Evolutionary conservation across 2,113 vertebrate species (phyloP), one percentile per base, ranked within the genome.

Genomic region (Entosphenus tridentatus): DNA sequence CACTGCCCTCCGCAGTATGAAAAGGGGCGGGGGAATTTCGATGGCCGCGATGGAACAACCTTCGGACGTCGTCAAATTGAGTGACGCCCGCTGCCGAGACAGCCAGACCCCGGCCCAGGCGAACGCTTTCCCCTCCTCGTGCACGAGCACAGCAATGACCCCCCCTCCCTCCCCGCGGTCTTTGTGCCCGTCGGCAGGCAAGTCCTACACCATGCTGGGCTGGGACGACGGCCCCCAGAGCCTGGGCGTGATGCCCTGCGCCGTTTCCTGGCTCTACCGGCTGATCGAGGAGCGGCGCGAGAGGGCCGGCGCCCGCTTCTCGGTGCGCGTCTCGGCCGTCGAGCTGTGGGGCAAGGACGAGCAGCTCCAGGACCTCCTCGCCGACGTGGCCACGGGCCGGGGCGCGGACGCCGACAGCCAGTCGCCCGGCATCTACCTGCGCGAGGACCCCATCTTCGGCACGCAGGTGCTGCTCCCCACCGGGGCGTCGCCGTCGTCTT

Each of bases 181-280:
- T 6, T 39, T 39, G 39, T 39, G 39, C 39, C 6, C 39, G 39
- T 39, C 39, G 39, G 72, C 77, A 96, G 93, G 92, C 57, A 98
- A 98, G 76, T 95, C 93, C 70, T 89, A 93, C 69, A 98, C 92
- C 55, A 98, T 96, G 93, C 96, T 98, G 0, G 93, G 93, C 8
- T 85, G 80, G 59, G 90, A 96, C 56, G 90, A 93, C 72, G 91
- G 91, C 68, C 89, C 88, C 77, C 90, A 96, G 80, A 89, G 82
- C 75, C 82, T 98, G 9, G 93, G 93, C 54, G 88, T 98, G 76
- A 92, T 96, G 75, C 93, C 93, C 12, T 96, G 93, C 71, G 88
- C 92, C 73, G 95, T 98, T 77, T 95, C 93, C n/a, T 98, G 93
- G 93, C 80, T 98, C 73, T 98, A 96, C 80, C 96, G 93, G 70